A percentile compares a stretch with the other conserved stretches of the same genome.
Evolutionary conservation across 1,140 invertebrate genomes (phyloP).

Genomic region (Zaprionus vittiger): DNA sequence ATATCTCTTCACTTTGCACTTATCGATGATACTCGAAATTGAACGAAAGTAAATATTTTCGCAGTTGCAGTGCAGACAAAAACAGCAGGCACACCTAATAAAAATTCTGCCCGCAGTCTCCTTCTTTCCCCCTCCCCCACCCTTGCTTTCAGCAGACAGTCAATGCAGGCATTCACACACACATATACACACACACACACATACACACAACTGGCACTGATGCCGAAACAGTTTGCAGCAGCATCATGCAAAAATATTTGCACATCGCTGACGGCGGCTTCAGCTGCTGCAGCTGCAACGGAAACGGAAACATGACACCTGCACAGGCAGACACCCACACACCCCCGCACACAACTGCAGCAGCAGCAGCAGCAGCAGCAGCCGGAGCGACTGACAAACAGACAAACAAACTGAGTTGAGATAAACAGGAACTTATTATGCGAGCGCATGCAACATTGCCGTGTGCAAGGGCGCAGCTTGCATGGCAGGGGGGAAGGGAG

Average conservation of each 20-base stretch:
- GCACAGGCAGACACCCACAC: constrained; percentile 53
- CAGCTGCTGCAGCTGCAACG: constrained; percentile 49
- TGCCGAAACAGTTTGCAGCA: constrained; percentile 38
- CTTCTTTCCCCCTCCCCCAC: neutral
- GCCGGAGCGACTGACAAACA: constrained; percentile 57
- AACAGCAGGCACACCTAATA: constrained; percentile 55
- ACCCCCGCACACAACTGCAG: constrained; percentile 27
- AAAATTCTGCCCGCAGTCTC: constrained; percentile 38
- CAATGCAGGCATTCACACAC: constrained; percentile 4
- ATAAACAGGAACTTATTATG: constrained; percentile 81
- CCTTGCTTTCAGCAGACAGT: neutral
- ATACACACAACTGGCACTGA: neutral
- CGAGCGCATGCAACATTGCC: constrained; percentile 65
- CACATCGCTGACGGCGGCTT: constrained; percentile 50
- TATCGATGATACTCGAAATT: constrained; percentile 68
- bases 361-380: constrained; percentile 45
- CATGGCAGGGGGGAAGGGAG: neutral
- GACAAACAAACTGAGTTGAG: constrained; percentile 63
- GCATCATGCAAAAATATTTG: constrained; percentile 69
- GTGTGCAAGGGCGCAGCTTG: constrained; percentile 7
- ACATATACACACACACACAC: neutral
- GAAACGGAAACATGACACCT: constrained; percentile 80
- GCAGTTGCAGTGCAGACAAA: constrained; percentile 27
- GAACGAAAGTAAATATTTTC: constrained; percentile 72
- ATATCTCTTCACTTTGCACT: constrained; percentile 34